Conservation (phyloP, 2,113 vertebrate species). For the Leptosomus discolor region DNA sequence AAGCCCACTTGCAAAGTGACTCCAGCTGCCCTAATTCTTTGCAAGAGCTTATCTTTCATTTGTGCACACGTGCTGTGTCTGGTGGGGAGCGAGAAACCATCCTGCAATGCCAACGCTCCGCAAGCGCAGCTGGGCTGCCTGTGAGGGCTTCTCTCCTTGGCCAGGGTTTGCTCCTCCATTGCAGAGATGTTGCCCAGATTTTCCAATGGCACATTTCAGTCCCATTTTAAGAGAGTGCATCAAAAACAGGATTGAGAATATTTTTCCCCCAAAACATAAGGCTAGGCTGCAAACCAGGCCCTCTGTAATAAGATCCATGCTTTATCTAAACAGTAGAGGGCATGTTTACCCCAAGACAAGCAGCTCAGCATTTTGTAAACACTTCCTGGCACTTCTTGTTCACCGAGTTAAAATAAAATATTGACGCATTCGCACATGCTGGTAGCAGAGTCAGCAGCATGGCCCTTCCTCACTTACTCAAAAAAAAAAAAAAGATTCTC, state of each 20-base stretch:
- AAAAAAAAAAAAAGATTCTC: background rate
- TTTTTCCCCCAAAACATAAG: background rate
- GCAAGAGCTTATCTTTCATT: background rate
- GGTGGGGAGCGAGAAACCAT: background rate
- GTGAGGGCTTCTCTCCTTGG: background rate
- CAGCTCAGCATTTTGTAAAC: background rate
- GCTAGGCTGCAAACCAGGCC: background rate
- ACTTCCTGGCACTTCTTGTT: background rate
- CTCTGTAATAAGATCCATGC: background rate
- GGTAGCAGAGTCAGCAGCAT: background rate
- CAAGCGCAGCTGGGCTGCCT: accelerated
- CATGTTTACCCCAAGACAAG: slow-evolving; percentile 8
- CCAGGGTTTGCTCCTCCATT: background rate
- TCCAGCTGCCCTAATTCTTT: background rate
- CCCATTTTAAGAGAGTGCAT: background rate
- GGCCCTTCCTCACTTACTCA: background rate
- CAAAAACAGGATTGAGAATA: background rate
- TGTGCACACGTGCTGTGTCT: background rate
- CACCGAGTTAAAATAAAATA: background rate
- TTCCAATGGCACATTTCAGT: background rate
- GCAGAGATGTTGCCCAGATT: background rate
- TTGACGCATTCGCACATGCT: background rate
- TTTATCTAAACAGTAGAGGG: slow-evolving; percentile 68
- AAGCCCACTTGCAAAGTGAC: background rate
- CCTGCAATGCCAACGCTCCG: background rate